A percentile compares a stretch with the other conserved stretches of the same genome.
These are phyloP conservation scores for Orthosia gothica DNA, from an alignment of 2,888 invertebrate genomes.

Conservation along the genomic window DNA sequence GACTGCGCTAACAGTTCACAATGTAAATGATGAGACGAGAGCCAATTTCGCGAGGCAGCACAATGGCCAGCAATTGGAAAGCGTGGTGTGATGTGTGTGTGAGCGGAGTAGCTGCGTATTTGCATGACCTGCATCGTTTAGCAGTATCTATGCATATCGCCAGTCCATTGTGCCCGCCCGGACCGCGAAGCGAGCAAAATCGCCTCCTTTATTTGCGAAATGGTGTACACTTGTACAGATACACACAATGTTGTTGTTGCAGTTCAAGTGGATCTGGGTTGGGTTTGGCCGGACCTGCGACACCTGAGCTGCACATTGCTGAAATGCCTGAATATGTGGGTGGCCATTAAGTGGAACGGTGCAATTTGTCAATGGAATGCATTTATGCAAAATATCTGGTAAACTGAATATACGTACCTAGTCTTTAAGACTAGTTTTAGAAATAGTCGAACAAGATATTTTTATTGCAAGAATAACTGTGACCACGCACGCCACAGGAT, in stretches of 20 bases:
- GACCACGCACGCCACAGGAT: too few relatives aligned
- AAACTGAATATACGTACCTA: background rate
- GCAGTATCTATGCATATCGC: conserved; percentile 89
- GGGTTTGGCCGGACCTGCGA: conserved; percentile 59
- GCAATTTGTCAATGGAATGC: conserved; percentile 46
- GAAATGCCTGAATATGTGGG: conserved; percentile 63
- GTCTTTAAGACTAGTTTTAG: background rate
- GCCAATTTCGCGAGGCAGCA: conserved; percentile 67
- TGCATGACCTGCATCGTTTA: conserved; percentile 83
- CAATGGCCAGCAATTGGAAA: conserved; percentile 80
- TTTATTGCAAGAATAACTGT: too few relatives aligned
- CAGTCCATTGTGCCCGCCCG: conserved; percentile 87
- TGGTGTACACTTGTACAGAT: conserved; percentile 74
- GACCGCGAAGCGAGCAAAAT: conserved; percentile 88
- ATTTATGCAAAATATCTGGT: conserved; percentile 33
- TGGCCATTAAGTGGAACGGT: conserved; percentile 54
- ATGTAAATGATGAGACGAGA: conserved; percentile 69
- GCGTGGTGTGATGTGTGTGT: conserved; percentile 78
- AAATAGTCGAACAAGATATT: too few relatives aligned
- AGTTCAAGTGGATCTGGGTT: conserved; percentile 63
- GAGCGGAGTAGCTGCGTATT: conserved; percentile 78
- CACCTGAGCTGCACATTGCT: conserved; percentile 50
- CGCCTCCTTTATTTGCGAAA: conserved; percentile 86
- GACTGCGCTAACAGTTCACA: conserved; percentile 55
- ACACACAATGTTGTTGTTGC: conserved; percentile 69